Evolutionary conservation across 2,797 vertebrate genomes (phyloP).

Genomic region (Enteromius anoplus): DNA sequence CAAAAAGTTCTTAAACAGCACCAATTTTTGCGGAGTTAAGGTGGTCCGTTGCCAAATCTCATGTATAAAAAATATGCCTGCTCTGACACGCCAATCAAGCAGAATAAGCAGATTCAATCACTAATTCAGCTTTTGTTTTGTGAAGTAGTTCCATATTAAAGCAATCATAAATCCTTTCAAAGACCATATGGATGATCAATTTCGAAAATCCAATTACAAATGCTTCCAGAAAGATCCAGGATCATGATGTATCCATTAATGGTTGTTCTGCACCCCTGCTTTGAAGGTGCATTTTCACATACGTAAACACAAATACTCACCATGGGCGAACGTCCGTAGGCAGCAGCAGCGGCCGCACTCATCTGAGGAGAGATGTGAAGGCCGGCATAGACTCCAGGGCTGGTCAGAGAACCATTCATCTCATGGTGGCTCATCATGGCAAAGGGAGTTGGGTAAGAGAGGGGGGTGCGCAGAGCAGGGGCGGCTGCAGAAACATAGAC

Average conservation of each 20-base stretch:
- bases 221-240: neutral
- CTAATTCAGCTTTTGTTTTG: neutral
- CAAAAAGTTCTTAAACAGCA: neutral
- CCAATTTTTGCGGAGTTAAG: neutral
- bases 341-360: conserved; percentile 92
- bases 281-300: neutral
- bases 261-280: neutral
- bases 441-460: conserved; percentile 95
- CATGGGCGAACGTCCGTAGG: conserved; percentile 93
- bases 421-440: conserved; percentile 97
- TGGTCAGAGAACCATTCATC: conserved; percentile 94
- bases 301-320: conserved; percentile 70
- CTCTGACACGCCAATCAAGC: neutral
- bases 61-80: neutral
- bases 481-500: conserved; percentile 69
- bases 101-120: neutral
- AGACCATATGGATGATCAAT: neutral
- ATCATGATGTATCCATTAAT: neutral
- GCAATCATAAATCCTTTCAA: neutral
- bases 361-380: conserved; percentile 98
- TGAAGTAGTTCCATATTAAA: neutral
- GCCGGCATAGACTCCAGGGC: conserved; percentile 93
- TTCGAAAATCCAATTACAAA: neutral
- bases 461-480: conserved; percentile 92
- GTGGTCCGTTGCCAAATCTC: neutral